Evolutionary conservation across 2,888 invertebrate genomes (phyloP).

Genomic region (Cenopis cana): DNA sequence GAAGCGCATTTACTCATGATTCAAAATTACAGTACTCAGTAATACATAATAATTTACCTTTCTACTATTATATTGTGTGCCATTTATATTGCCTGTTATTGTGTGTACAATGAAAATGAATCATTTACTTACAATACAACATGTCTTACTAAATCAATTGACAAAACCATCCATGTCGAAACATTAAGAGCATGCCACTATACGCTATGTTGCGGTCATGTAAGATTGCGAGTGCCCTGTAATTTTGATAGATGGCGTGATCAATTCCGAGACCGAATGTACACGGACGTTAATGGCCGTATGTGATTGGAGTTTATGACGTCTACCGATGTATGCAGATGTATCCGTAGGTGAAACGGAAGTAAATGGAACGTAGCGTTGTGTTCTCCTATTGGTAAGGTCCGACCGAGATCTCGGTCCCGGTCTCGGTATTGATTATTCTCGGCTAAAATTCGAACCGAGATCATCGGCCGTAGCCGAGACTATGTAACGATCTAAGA

Average conservation of each 20-base stretch:
- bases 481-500: too few species aligned
- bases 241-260: conserved; percentile 41
- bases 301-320: conserved; percentile 44
- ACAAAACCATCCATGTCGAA: not conserved
- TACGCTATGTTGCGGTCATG: conserved; percentile 22
- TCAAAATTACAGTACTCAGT: not conserved
- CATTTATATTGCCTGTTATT: too few species aligned
- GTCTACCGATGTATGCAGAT: conserved; percentile 16
- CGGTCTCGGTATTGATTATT: too few species aligned
- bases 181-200: conserved; percentile 10
- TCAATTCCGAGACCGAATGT: conserved; percentile 40
- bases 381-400: not conserved
- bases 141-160: not conserved
- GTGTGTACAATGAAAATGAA: too few species aligned
- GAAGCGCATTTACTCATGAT: not conserved
- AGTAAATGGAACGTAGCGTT: not conserved
- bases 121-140: not conserved
- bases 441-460: too few species aligned
- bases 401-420: too few species aligned
- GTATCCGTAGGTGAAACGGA: conserved; percentile 12
- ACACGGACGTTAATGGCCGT: conserved; percentile 39
- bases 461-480: too few species aligned
- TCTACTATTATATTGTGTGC: too few species aligned
- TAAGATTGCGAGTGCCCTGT: conserved; percentile 37
- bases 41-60: not conserved